A percentile compares a stretch with the other conserved stretches of the same genome.
Conservation (phyloP, 2,797 vertebrate genomes). For the Pipistrellus kuhlii region DNA sequence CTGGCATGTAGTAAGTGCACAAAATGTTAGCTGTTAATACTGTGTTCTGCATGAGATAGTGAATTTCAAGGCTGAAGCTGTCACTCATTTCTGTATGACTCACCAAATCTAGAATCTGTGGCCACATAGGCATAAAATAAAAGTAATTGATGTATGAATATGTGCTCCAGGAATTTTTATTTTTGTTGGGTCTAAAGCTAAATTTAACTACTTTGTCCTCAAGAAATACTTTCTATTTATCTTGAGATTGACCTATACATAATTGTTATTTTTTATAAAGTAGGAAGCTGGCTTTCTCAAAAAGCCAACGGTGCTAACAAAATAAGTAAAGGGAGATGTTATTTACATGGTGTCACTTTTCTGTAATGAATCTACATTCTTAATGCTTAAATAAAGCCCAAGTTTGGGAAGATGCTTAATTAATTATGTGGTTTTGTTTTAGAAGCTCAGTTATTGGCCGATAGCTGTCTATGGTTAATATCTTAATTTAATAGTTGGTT, state of each 20-base stretch:
- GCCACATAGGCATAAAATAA: background rate
- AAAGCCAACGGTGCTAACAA: constrained; percentile 19
- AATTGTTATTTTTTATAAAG: constrained; percentile 14
- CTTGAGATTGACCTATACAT: constrained; percentile 27
- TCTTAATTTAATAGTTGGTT: background rate
- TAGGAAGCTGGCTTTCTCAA: background rate
- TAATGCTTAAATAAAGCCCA: constrained; percentile 63
- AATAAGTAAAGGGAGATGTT: constrained; percentile 11
- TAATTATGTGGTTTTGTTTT: constrained; percentile 58
- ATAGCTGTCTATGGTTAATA: background rate
- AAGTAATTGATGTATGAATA: background rate
- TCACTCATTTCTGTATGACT: constrained; percentile 6
- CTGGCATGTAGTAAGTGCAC: background rate
- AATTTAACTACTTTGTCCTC: constrained; percentile 48
- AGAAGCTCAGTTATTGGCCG: constrained; percentile 45
- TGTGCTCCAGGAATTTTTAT: constrained; percentile 32
- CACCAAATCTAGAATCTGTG: constrained; percentile 28
- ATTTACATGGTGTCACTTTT: constrained; percentile 41
- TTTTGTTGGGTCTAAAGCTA: constrained; percentile 4
- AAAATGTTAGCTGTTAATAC: constrained; percentile 12
- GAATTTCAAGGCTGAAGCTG: background rate
- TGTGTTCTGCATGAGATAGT: background rate
- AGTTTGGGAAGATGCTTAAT: constrained; percentile 50
- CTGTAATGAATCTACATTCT: constrained; percentile 41
- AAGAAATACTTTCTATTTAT: constrained; percentile 47